Percentiles rank a stretch among this genome's conserved stretches.
Evolutionary conservation across 1,140 invertebrate species (phyloP).

Genomic region (Thaumetopoea pityocampa): DNA sequence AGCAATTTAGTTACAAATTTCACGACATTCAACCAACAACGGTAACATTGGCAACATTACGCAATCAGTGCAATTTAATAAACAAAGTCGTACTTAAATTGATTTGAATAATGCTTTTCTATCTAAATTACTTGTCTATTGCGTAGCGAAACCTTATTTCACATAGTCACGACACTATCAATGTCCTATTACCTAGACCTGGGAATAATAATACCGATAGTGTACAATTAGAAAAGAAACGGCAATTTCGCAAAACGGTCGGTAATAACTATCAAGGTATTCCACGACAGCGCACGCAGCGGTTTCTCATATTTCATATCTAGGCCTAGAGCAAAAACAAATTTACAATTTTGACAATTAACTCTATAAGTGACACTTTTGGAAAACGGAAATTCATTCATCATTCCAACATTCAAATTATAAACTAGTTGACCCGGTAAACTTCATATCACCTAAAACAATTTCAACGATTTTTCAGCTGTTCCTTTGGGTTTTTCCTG

Average conservation of each 20-base stretch:
- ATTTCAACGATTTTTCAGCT: too few species aligned
- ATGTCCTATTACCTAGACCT: conserved; percentile 37
- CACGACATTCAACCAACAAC: conserved; percentile 32
- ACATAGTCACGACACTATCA: conserved; percentile 35
- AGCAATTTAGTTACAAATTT: conserved; percentile 38
- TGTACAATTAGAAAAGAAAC: conserved; percentile 35
- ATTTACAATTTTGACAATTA: conserved; percentile 24
- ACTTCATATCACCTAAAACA: too few species aligned
- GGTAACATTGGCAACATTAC: conserved; percentile 23
- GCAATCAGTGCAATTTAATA: conserved; percentile 31
- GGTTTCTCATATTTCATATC: conserved; percentile 32
- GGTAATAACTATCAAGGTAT: conserved; percentile 27
- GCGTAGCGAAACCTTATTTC: conserved; percentile 31
- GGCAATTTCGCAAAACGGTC: conserved; percentile 31
- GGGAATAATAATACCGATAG: conserved; percentile 22
- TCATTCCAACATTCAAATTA: too few species aligned
- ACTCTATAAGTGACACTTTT: conserved; percentile 24
- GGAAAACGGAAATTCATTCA: conserved; percentile 8
- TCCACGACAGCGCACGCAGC: conserved; percentile 22
- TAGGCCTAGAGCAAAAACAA: conserved; percentile 25
- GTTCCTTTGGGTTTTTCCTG: too few species aligned
- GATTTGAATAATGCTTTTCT: conserved; percentile 26
- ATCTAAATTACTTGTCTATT: conserved; percentile 23
- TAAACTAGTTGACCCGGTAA: too few species aligned
- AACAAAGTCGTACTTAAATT: conserved; percentile 20